These are phyloP conservation scores for Geococcyx californianus DNA, from an alignment of 2,113 vertebrate species.

Conservation along the genomic window DNA sequence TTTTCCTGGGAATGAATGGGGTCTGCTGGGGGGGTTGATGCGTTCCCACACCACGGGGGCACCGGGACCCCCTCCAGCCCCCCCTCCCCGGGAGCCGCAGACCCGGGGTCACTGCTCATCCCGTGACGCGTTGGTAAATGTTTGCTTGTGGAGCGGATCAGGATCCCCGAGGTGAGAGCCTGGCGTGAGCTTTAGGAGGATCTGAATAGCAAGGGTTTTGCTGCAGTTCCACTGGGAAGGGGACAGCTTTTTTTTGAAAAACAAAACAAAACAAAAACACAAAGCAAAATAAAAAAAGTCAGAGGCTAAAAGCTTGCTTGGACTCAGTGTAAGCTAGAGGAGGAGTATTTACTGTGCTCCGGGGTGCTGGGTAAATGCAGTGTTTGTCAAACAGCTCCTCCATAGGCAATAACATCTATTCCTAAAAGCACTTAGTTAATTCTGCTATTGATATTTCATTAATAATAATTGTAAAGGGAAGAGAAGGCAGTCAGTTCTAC, in stretches of 20 bases:
- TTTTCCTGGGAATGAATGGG: neutral
- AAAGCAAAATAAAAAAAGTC: neutral
- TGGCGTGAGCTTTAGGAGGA: neutral
- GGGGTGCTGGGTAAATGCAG: neutral
- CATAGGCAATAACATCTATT: neutral
- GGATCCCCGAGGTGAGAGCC: neutral
- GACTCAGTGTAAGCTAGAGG: neutral
- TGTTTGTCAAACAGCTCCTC: neutral
- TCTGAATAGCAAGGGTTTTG: neutral
- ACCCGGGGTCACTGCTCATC: neutral
- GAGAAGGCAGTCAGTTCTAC: neutral
- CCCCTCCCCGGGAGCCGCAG: neutral
- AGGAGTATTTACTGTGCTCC: neutral
- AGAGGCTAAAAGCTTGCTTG: neutral
- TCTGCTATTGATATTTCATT: neutral
- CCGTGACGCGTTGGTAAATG: neutral
- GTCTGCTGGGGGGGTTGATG: neutral
- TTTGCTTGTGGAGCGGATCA: neutral
- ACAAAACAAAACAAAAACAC: neutral
- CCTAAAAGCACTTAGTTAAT: neutral
- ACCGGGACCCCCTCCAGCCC: neutral
- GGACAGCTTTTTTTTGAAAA: neutral
- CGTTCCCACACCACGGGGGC: neutral
- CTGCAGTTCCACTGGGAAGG: neutral
- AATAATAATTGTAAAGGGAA: neutral